Base-by-base conservation (phyloP, 2,888 invertebrate genomes). In the Melanostoma scalare region DNA sequence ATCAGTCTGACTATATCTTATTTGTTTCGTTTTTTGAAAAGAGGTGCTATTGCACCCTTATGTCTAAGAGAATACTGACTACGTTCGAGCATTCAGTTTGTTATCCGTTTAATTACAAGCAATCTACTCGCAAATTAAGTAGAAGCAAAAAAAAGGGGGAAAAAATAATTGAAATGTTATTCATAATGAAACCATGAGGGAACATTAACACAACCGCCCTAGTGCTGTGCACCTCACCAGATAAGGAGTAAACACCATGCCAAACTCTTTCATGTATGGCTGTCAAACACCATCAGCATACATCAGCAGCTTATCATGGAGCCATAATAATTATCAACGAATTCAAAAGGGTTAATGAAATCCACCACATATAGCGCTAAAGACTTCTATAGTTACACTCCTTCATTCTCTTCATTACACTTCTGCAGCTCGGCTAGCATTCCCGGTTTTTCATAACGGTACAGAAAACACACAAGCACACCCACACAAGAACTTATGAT, bases 281-380 rank as follows among this genome's bases (percentile, higher is more conserved):
- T 73, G 73, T 73, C 69, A 82, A 72, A 48, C 36, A 36, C 63
- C 77, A 77, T 69, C 60, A 67, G 44, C 44, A 46, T 53, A 77
- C 56, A 63, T 72, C 76, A 73, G n/a, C 35, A 60, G 73, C 77
- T 82, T 78, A 82, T 82, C 78, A 69, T 61, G 55, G 20, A 63
- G 56, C 76, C 61, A 77, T 82, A 40, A 82, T 77, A 82, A 82
- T 82, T 82, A 74, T 58, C 55, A 63, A 58, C 52, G 63, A 63
- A 78, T 58, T 73, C 78, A 65, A 82, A 82, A 78, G 73, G 82
- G 63, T 78, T 82, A 74, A 42, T 72, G 76, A 68, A 76, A 76
- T 67, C 81, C 67, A 61, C 71, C 55, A n/a, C 50, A 50, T 10
- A 52, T 53, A 72, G 35, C 40, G 48, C 20, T 69, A 58, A 60